Percentiles rank a stretch among this genome's conserved stretches.
Evolutionary conservation across 2,888 invertebrate genomes (phyloP).

Genomic region (Acanthacorydalis orientalis): DNA sequence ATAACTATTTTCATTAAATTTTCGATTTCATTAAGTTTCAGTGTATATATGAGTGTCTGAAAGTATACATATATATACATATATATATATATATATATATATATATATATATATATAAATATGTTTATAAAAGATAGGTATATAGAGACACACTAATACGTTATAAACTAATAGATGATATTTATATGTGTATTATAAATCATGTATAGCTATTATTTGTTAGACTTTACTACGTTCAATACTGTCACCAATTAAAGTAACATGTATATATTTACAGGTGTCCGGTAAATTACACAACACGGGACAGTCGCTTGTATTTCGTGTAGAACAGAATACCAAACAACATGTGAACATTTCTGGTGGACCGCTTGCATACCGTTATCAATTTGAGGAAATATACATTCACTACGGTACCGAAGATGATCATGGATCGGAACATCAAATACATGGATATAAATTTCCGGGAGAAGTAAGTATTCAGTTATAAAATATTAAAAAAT

Average conservation of each 20-base stretch:
- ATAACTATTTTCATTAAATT: too few relatives aligned
- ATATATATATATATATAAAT: neutral
- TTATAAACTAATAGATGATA: too few relatives aligned
- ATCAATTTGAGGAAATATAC: slow-evolving; percentile 90
- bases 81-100: neutral
- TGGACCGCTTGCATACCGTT: slow-evolving; percentile 88
- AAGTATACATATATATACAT: neutral
- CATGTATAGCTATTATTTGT: too few relatives aligned
- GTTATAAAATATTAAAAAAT: too few relatives aligned
- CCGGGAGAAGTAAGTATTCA: slow-evolving; percentile 77
- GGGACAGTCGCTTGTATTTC: slow-evolving; percentile 84
- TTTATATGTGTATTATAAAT: too few relatives aligned
- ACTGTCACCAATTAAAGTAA: too few relatives aligned
- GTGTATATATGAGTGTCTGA: neutral
- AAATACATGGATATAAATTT: slow-evolving; percentile 85
- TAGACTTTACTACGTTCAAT: too few relatives aligned
- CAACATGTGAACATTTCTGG: slow-evolving; percentile 90
- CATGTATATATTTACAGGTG: slow-evolving; percentile 36
- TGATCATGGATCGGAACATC: slow-evolving; percentile 87
- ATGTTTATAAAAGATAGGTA: too few relatives aligned
- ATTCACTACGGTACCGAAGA: slow-evolving; percentile 88
- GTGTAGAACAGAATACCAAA: slow-evolving; percentile 78
- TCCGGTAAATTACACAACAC: slow-evolving; percentile 83
- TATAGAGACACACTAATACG: too few relatives aligned
- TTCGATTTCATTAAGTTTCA: too few relatives aligned